Evolutionary conservation across 2,113 vertebrate genomes (phyloP), one percentile per base, ranked within the genome.

Genomic region (Okapia johnstoni): DNA sequence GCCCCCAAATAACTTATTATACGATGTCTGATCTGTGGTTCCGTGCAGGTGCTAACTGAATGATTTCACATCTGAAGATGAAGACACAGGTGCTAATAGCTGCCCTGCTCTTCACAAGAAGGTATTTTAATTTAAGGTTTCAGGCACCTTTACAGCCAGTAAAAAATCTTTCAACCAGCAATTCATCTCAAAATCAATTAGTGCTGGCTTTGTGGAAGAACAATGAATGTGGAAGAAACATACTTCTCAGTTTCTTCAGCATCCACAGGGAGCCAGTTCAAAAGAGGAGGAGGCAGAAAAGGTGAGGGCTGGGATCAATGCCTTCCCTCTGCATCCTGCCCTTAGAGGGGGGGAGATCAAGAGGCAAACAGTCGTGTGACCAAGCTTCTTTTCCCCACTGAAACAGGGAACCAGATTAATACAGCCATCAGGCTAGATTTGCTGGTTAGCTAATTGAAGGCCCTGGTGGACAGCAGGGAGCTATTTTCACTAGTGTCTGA

Each of bases 381-480:
- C 94, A 96, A 97, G 50, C n/a, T 25, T 85, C 97, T 93, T 88
- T 85, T 85, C 40, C 21, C 88, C 73, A 94, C 14, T 19, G 81
- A 97, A 98, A 96, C n/a, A 85, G 97, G 89, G 81, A 96, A 87
- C 90, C 90, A 96, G 97, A 96, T 96, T 90, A 97, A 97, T 79
- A 63, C 61, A 94, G 95, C 87, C 90, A 85, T 48, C 97, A 97
- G 88, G 66, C 83, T 94, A 95, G 98, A 98, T 96, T 98, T 94
- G 85, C 95, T 93, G 94, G 95, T 92, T 97, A 97, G 96, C 97
- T 98, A 98, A 98, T 88, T 92, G 93, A 98, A 98, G 90, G 97
- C 85, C 87, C 70, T 85, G 97, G 96, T 94, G 84, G 96, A 91
- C 95, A 97, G 48, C 33, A 98, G 94, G 97, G 96, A 95, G 95